Evolutionary conservation across 1,140 invertebrate genomes (phyloP), one percentile per base, ranked within the genome.

Genomic region (Heliconius hermathena): DNA sequence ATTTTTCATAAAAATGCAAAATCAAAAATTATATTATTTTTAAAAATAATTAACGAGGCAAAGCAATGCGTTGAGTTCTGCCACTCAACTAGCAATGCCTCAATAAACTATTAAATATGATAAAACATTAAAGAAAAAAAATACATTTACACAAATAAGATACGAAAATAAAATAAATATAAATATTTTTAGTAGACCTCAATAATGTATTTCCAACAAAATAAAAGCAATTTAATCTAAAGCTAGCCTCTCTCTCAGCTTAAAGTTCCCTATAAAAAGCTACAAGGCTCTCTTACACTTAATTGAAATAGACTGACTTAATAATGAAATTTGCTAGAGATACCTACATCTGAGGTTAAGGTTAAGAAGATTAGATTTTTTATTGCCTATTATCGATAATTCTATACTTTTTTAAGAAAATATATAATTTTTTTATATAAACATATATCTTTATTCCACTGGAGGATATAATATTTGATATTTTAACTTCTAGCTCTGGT

Each of bases 251-350:
- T 66, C 26, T 66, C 60, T 29, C 60, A 66, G 60, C 26, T 66
- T 66, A 66, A 66, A 29, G 60, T 13, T 66, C 26, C 26, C 26
- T 26, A 29, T 66, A 66, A 66, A 66, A 29, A 66, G 60, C 60
- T 66, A 66, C 60, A 66, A 8, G 41, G 73, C 9, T n/a, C 72
- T 38, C 26, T 77, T 49, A 26, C 22, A 1, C 52, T 57, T 73
- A 57, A 78, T 72, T 78, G 71, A 41, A 78, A 73, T 38, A 73
- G 29, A 73, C 71, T 73, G 60, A 66, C 22, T 29, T 66, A 66
- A 66, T 66, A 29, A 66, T 26, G 22, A 16, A 29, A 66, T 66
- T 66, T 29, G 1, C 22, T 3, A 16, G 4, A 66, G 11, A 11
- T 9, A 66, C 9, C 11, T n/a, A 26, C 22, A 66, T 26, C 57